Conservation (phyloP, 2,113 vertebrate species). For the Cynoglossus semilaevis region DNA sequence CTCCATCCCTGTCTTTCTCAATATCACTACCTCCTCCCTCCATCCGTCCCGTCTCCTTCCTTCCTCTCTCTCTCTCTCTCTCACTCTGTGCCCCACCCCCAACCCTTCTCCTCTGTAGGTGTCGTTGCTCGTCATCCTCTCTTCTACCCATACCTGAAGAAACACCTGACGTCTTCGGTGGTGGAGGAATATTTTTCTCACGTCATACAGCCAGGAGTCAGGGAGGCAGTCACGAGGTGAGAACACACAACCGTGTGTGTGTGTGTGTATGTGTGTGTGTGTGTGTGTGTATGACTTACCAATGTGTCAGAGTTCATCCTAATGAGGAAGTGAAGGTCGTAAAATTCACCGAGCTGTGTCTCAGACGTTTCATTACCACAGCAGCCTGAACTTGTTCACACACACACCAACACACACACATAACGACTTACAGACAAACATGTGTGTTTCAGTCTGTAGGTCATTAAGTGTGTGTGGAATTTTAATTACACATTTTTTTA, state of each 20-base stretch:
- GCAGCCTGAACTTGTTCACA: conserved; percentile 31
- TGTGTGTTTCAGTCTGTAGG: not conserved
- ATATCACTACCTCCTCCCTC: too few relatives aligned
- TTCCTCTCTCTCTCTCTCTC: too few relatives aligned
- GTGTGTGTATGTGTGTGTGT: not conserved
- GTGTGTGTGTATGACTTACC: not conserved
- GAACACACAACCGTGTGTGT: not conserved
- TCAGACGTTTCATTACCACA: conserved; percentile 43
- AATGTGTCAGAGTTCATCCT: conserved; percentile 36
- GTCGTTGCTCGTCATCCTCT: conserved; percentile 82
- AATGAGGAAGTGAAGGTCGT: conserved; percentile 22
- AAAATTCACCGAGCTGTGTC: conserved; percentile 41
- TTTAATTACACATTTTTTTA: conserved; percentile 28
- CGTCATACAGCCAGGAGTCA: conserved; percentile 72
- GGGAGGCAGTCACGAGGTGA: conserved; percentile 77
- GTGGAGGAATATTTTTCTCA: conserved; percentile 82
- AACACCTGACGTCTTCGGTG: conserved; percentile 79
- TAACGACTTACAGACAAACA: conserved; percentile 20
- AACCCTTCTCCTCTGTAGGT: conserved; percentile 57
- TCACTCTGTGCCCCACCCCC: too few relatives aligned
- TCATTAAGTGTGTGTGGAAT: not conserved
- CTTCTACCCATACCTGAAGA: conserved; percentile 85
- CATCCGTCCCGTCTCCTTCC: too few relatives aligned
- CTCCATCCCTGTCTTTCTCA: too few relatives aligned
- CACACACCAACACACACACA: conserved; percentile 9